Conservation (phyloP, 2,888 invertebrate species). For the Cosmorhoe ocellata region DNA sequence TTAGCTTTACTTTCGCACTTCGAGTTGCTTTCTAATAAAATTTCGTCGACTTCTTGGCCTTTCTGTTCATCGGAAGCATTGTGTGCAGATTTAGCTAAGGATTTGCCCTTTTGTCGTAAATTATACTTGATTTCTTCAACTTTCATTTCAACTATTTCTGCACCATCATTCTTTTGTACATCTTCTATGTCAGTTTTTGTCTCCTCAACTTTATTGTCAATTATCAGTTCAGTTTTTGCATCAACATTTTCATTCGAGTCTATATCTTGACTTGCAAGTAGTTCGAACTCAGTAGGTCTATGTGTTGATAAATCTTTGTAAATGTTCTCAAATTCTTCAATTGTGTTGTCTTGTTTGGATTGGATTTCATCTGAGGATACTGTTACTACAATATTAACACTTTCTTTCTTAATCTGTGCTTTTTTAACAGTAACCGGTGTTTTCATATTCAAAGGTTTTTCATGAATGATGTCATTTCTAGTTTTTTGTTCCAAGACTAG, state of each 20-base stretch:
- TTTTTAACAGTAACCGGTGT: slow-evolving; percentile 18
- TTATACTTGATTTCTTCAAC: slow-evolving; percentile 52
- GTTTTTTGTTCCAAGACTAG: slow-evolving; percentile 42
- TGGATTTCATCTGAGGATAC: slow-evolving; percentile 28
- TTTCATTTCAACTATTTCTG: slow-evolving; percentile 16
- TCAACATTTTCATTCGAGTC: slow-evolving; percentile 2
- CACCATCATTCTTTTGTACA: slow-evolving; percentile 8
- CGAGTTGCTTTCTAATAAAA: slow-evolving; percentile 41
- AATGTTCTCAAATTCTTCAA: slow-evolving; percentile 68
- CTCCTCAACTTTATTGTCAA: background rate
- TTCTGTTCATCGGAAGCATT: slow-evolving; percentile 24
- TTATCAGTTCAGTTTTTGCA: slow-evolving; percentile 14
- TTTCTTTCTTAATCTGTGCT: background rate
- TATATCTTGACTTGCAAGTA: slow-evolving; percentile 43
- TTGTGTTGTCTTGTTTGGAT: slow-evolving; percentile 49
- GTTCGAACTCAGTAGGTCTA: slow-evolving; percentile 66
- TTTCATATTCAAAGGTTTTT: background rate
- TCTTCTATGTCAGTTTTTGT: slow-evolving; percentile 22
- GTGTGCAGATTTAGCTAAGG: background rate
- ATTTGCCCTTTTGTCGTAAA: slow-evolving; percentile 48
- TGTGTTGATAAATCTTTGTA: slow-evolving; percentile 62
- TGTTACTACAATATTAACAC: slow-evolving; percentile 18
- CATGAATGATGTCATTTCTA: slow-evolving; percentile 17
- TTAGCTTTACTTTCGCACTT: slow-evolving; percentile 46
- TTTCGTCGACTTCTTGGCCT: slow-evolving; percentile 33